phyloP scores from a whole-genome alignment of 2,797 vertebrate genomes.

The Gobionotothen gibberifrons region DNA sequence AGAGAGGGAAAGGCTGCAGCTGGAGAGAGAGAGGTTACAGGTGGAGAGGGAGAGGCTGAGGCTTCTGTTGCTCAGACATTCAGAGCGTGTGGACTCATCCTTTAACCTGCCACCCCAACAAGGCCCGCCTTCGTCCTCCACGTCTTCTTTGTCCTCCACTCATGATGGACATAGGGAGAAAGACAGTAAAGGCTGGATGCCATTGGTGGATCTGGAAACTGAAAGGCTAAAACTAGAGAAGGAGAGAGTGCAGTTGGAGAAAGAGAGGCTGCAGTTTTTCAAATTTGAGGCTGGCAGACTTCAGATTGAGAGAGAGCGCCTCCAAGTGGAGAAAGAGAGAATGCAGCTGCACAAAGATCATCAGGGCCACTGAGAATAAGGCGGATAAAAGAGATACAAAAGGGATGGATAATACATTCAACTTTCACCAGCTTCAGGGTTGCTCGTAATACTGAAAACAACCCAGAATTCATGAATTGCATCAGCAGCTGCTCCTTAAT shows the following conservation, averaged over 20 bases:
- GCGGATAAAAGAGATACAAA: neutral
- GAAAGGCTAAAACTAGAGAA: conserved; percentile 93
- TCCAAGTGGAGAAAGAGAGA: conserved; percentile 94
- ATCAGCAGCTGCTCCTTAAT: conserved; percentile 20
- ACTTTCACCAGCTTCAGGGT: conserved; percentile 1
- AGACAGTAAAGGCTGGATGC: conserved; percentile 82
- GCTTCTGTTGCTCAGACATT: conserved; percentile 68
- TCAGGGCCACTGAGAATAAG: conserved; percentile 44
- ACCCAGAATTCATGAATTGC: conserved; percentile 1
- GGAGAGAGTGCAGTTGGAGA: conserved; percentile 92
- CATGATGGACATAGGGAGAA: conserved; percentile 76
- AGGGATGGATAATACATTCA: neutral
- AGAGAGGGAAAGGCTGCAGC: conserved; percentile 88
- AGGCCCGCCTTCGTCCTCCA: conserved; percentile 66
- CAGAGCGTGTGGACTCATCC: conserved; percentile 61
- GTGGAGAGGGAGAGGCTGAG: conserved; percentile 86
- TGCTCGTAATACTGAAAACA: conserved; percentile 8
- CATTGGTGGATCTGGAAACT: conserved; percentile 86
- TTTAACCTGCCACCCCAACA: conserved; percentile 63
- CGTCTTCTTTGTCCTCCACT: conserved; percentile 56
- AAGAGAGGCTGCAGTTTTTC: conserved; percentile 92
- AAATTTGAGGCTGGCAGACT: conserved; percentile 92
- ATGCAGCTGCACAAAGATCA: conserved; percentile 79
- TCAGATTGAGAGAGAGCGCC: conserved; percentile 93
- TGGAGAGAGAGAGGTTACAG: conserved; percentile 87